These are phyloP conservation scores for Anabacerthia variegaticeps DNA, from an alignment of 2,797 vertebrate species.

Conservation along the genomic window DNA sequence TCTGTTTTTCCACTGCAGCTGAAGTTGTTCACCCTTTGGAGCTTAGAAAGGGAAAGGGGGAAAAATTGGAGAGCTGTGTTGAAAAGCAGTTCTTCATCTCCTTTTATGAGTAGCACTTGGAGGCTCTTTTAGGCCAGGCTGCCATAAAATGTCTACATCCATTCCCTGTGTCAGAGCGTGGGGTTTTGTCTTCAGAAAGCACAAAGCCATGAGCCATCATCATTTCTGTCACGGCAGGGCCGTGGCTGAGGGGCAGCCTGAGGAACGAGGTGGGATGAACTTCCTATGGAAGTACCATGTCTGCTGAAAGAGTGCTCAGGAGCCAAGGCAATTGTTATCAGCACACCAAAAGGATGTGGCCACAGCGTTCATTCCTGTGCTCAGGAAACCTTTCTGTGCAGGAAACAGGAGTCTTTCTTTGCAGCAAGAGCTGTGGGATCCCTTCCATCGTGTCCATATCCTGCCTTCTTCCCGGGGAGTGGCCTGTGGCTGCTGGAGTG, in stretches of 20 bases:
- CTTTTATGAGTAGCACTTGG: neutral
- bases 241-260: neutral
- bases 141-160: neutral
- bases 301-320: neutral
- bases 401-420: neutral
- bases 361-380: neutral
- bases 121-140: neutral
- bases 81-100: neutral
- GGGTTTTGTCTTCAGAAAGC: neutral
- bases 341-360: neutral
- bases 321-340: neutral
- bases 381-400: neutral
- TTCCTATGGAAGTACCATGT: rapidly evolving
- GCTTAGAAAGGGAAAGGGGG: neutral
- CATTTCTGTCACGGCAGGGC: rapidly evolving
- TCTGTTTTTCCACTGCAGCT: neutral
- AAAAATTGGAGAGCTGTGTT: rapidly evolving
- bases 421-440: neutral
- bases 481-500: neutral
- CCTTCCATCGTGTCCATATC: neutral
- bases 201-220: rapidly evolving
- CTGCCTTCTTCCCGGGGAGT: neutral
- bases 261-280: rapidly evolving
- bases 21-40: neutral
- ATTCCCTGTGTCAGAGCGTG: rapidly evolving